A percentile compares a stretch with the other conserved stretches of the same genome.
Evolutionary conservation across 2,888 invertebrate genomes (phyloP).

Genomic region (Dryocosmus kuriphilus): DNA sequence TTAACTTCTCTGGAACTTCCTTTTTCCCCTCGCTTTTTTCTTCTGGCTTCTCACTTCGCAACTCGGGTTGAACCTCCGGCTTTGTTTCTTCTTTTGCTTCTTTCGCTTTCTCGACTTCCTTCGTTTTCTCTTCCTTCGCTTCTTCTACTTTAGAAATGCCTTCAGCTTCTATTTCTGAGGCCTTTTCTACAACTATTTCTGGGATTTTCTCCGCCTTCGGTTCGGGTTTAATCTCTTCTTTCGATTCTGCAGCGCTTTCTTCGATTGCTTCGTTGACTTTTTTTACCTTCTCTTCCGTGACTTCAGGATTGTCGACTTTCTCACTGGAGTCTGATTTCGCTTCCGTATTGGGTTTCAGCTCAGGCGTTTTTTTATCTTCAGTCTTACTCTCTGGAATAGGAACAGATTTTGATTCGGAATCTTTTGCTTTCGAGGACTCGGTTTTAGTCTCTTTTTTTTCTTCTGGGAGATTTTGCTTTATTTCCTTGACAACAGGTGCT

Average conservation of each 20-base stretch:
- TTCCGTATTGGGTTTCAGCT: constrained; percentile 35
- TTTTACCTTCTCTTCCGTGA: constrained; percentile 41
- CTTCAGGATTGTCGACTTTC: constrained; percentile 40
- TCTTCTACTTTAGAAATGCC: constrained; percentile 43
- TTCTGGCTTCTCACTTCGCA: constrained; percentile 43
- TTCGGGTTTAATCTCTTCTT: constrained; percentile 39
- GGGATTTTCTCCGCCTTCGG: constrained; percentile 16
- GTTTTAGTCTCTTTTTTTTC: constrained; percentile 48
- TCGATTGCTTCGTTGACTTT: constrained; percentile 35
- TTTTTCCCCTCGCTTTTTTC: constrained; percentile 43
- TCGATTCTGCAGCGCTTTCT: constrained; percentile 41
- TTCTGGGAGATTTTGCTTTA: not conserved
- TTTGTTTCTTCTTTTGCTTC: constrained; percentile 39
- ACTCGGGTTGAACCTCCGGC: constrained; percentile 34
- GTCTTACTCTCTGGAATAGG: constrained; percentile 11
- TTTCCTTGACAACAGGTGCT: constrained; percentile 19
- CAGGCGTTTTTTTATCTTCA: constrained; percentile 44
- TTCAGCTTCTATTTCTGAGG: constrained; percentile 48
- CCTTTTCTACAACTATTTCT: constrained; percentile 40
- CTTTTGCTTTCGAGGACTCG: constrained; percentile 1
- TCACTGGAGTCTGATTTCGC: constrained; percentile 17
- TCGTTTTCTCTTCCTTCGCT: constrained; percentile 46
- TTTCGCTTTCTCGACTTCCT: constrained; percentile 45
- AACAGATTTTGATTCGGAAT: constrained; percentile 5
- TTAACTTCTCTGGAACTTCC: constrained; percentile 34